Base-by-base conservation (phyloP, 2,888 invertebrate genomes). In the Erebia palarica region DNA sequence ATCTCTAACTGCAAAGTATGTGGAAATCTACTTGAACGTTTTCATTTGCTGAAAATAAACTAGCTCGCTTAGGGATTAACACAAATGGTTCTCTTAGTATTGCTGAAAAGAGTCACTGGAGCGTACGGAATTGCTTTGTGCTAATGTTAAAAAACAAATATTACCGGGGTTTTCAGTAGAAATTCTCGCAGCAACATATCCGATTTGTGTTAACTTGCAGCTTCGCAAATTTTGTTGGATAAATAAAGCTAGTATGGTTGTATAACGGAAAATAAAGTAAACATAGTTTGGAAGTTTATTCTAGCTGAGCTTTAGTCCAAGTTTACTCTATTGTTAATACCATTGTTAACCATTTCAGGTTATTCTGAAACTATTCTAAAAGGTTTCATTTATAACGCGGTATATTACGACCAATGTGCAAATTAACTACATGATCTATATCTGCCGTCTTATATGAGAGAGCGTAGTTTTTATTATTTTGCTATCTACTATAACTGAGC, bases 61-160 rank as follows among this genome's bases (percentile, higher is more conserved):
- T 75, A 66, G 47, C 75, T 76, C 76, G 74, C 77, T 78, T 70
- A 74, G 74, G 79, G 81, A 82, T 82, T 81, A 81, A 74, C 73
- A 71, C 71, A 80, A 76, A 81, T 80, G 76, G 76, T 73, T 73
- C 75, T 72, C 75, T 11, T 69, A 70, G 75, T 76, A 73, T 79
- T 77, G 76, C 76, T 75, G 73, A 75, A 78, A 74, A 73, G 75
- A 74, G 67, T 66, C 68, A 69, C 71, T 74, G 69, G 70, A 69
- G 73, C 71, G 71, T 70, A 71, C 61, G 68, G 72, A 76, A 78
- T 74, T 73, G 73, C 74, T 74, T 70, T 72, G 72, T 74, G 16
- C 72, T 73, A 64, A 69, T 65, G 47, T 21, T 18, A 14, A 53
- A 61, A 53, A 63, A 63, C 60, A 61, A 61, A 53, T 18, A 58